Evolutionary conservation across 1,140 invertebrate genomes (phyloP).

Genomic region (Andricus grossulariae): DNA sequence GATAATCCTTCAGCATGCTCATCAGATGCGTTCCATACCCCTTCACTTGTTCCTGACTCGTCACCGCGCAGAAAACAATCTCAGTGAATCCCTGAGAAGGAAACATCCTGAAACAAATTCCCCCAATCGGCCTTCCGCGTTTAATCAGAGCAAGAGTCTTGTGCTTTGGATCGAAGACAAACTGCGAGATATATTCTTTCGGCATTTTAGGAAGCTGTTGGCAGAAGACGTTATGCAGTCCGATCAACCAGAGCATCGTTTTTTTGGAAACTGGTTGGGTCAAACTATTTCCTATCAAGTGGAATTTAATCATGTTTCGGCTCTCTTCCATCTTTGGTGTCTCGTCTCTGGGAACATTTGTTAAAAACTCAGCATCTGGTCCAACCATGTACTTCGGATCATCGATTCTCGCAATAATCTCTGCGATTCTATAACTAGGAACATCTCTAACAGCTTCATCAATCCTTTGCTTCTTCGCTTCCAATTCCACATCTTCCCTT

Average conservation of each 20-base stretch:
- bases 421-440: slow-evolving; percentile 82
- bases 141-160: slow-evolving; percentile 95
- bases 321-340: slow-evolving; percentile 93
- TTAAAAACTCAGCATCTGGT: slow-evolving; percentile 89
- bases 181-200: slow-evolving; percentile 96
- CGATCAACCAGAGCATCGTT: slow-evolving; percentile 94
- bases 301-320: slow-evolving; percentile 92
- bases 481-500: slow-evolving; percentile 55
- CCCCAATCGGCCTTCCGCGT: slow-evolving; percentile 94
- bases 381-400: slow-evolving; percentile 88
- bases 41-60: slow-evolving; percentile 97
- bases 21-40: slow-evolving; percentile 99
- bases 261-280: slow-evolving; percentile 91
- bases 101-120: slow-evolving; percentile 98
- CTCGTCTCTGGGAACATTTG: slow-evolving; percentile 91
- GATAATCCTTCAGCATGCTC: slow-evolving; percentile 99
- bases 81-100: slow-evolving; percentile 96
- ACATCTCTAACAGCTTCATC: slow-evolving; percentile 79
- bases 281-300: slow-evolving; percentile 95
- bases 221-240: slow-evolving; percentile 96
- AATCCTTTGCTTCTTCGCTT: slow-evolving; percentile 66
- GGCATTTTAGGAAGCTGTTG: slow-evolving; percentile 98
- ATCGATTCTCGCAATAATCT: slow-evolving; percentile 86
- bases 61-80: slow-evolving; percentile 99
- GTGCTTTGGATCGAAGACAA: slow-evolving; percentile 99